Base-by-base conservation (phyloP, 2,888 invertebrate species). In the Tricholauxania praeusta region DNA sequence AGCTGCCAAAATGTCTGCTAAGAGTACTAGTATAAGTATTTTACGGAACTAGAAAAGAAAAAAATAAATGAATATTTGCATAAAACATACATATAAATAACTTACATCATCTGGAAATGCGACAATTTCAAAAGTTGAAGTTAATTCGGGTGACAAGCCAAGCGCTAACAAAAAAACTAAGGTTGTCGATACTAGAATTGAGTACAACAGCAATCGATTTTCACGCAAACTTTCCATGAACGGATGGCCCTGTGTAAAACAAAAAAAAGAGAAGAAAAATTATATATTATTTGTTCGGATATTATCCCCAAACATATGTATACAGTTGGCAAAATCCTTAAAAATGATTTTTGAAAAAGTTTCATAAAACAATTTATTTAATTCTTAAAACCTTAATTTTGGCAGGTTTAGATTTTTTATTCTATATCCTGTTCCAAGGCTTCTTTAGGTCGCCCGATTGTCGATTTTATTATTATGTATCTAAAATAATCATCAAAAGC, bases 201-300 rank as follows among this genome's bases (percentile, higher is more conserved):
- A 97, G 89, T 96, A 98, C 82, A 99, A 88, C 77, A 99, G 90
- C 5, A 97, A 93, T 84, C 94, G 94, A 89, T 99, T 99, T 87
- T 97, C 96, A 62, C 89, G 89, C 68, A 99, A 89, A 82, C 97
- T 96, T 87, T 99, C 98, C 99, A 99, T 99, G 85, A 96, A 99
- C 3, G 99, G 99, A 86, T 96, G 94, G 8, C 99, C 99, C 98
- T 98, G 85, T 17, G n/a, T 96, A 65, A 71, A 4, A 52, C 47
- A 65, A n/a, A n/a, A n/a, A n/a, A n/a, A n/a, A n/a, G n/a, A n/a
- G n/a, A n/a, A 65, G 57, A 39, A 17, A 48, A 53, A 62, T 28
- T 19, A 5, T 48, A 22, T 32, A 51, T 15, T 47, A 28, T 28
- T 28, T 28, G 28, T 28, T 28, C 28, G 28, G 28, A 28, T 28